Evolutionary conservation across 2,888 invertebrate species (phyloP), one percentile per base, ranked within the genome.

Genomic region (Cinara cedri): DNA sequence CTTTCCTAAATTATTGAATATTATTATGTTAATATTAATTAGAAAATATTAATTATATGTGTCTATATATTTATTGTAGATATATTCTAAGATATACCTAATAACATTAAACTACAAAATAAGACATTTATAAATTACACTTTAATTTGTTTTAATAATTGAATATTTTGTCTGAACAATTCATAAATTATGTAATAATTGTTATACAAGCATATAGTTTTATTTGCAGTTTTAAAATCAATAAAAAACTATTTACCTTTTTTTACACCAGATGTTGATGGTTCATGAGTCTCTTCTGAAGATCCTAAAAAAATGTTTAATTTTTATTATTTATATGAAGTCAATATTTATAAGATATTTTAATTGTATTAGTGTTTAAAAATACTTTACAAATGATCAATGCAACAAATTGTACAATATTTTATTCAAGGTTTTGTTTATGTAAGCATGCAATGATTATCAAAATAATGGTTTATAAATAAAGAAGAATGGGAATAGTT

Each of bases 371-470:
- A 70, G 42, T 19, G 10, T 3, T 71, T 21, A 34, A 14, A 11
- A 42, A 42, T 55, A 70, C 42, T 71, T 10, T 42, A 13, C 44
- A 44, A 21, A 44, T 49, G 63, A 44, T 63, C 46, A n/a, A 34
- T 24, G 54, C 57, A 46, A 54, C 51, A 8, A 6, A 34, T n/a
- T 51, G 34, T 62, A 51, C 51, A 9, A 51, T 19, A 49, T 19
- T 74, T 62, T 19, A 70, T 46, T 57, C 3, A 1, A 63, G 42
- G 34, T 74, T 34, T 26, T 24, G 3, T 70, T 49, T 51, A 21
- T 63, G 60, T 19, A 49, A 65, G 54, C 74, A 75, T 75, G 74
- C 74, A 75, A 42, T 63, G 54, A 24, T 65, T 75, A 65, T 75
- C 44, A 42, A 63, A 54, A 65, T 65, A 21, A 21, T n/a, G 42